Base-by-base conservation (phyloP, 2,888 invertebrate genomes). In the Spialia ferax region DNA sequence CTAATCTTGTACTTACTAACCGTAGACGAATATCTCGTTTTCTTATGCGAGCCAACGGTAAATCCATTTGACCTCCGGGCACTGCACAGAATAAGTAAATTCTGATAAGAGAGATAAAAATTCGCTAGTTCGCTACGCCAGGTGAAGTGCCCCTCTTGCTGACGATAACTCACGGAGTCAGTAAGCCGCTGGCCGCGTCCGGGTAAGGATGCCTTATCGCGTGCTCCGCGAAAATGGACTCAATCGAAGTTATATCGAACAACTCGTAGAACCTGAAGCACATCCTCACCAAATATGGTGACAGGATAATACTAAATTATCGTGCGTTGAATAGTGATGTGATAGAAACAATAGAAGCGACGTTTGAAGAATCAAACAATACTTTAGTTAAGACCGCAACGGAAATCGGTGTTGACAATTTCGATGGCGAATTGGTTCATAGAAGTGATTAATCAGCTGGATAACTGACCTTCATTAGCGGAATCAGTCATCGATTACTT, bases 21-120 rank as follows among this genome's bases (percentile, higher is more conserved):
- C 45, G 60, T 32, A 45, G 66, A 45, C 54, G 45, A 67, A 38
- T 38, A 42, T 23, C 52, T 32, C 5, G 42, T 45, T 32, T 61
- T 48, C 32, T 48, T 67, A 55, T 55, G 22, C 18, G 56, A 78
- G 70, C 63, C 75, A 75, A 76, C 73, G 64, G 77, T 79, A 75
- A 77, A 79, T 79, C 77, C 76, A 63, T 77, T 74, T 75, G 77
- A 77, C 78, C 77, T 80, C 73, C 66, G 59, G 55, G 56, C 69
- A 79, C 78, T 79, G 75, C 77, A 75, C 73, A 70, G 68, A 35
- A 61, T 69, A 73, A 74, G 71, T 69, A 72, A 63, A 71, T 70
- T 73, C 69, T 76, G 79, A 78, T 79, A 78, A 78, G 70, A 78
- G 69, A 72, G 73, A 70, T 70, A 73, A 71, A 70, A 71, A 64